Evolutionary conservation across 2,888 invertebrate genomes (phyloP).

Genomic region (Strigamia maritima): DNA sequence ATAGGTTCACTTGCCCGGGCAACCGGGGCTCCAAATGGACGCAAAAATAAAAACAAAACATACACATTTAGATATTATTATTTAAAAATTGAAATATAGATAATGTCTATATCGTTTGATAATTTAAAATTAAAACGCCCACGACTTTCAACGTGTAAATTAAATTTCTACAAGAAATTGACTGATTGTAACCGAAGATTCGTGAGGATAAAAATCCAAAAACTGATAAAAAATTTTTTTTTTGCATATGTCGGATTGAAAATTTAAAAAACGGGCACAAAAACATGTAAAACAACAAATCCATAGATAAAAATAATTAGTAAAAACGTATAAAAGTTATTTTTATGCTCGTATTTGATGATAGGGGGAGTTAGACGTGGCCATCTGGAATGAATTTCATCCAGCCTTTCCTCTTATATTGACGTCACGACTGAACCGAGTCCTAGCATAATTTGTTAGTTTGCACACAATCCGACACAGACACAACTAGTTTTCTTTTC

Average conservation of each 20-base stretch:
- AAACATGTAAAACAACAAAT: not conserved
- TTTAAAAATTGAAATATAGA: not conserved
- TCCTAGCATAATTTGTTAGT: not conserved
- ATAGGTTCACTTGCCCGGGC: conserved; percentile 7
- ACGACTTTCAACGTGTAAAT: no score
- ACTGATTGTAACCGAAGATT: no score
- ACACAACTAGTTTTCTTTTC: not conserved
- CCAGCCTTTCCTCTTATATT: conserved; percentile 2
- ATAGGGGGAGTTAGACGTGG: not conserved
- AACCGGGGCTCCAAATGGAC: conserved; percentile 9
- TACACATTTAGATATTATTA: not conserved
- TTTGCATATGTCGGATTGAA: no score
- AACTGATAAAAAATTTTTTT: no score
- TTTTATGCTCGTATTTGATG: not conserved
- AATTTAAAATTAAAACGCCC: not conserved
- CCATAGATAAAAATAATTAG: not conserved
- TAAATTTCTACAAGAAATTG: no score
- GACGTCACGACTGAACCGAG: not conserved
- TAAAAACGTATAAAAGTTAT: not conserved
- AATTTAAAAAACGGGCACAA: not conserved
- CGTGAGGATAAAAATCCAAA: no score
- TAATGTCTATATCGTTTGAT: not conserved
- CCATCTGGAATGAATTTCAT: conserved; percentile 5
- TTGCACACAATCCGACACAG: not conserved
- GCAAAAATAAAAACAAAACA: not conserved